Evolutionary conservation across 2,888 invertebrate species (phyloP).

Genomic region (Nymphalis urticae): DNA sequence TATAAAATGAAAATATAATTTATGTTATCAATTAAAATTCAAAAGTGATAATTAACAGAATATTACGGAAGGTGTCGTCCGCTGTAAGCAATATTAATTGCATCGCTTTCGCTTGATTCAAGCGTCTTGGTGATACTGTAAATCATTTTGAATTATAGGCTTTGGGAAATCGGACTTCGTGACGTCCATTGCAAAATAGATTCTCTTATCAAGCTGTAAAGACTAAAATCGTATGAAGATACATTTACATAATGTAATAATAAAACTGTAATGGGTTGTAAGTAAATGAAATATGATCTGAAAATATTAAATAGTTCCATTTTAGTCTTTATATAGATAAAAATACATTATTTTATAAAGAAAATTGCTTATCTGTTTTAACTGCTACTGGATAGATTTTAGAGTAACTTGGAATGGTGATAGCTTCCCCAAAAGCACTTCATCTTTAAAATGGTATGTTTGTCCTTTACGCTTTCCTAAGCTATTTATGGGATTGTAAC

Average conservation of each 20-base stretch:
- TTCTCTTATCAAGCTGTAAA: background rate
- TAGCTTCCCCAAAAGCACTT: too few species aligned
- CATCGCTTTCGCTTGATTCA: constrained; percentile 4
- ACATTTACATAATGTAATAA: background rate
- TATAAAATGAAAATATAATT: background rate
- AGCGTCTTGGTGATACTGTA: constrained; percentile 1
- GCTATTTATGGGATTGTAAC: too few species aligned
- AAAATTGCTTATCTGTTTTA: too few species aligned
- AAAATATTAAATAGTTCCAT: background rate
- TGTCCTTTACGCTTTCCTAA: too few species aligned
- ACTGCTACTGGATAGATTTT: too few species aligned
- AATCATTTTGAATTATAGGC: constrained; percentile 7
- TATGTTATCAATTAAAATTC: background rate
- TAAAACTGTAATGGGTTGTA: background rate
- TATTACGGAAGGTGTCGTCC: background rate
- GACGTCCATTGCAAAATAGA: background rate
- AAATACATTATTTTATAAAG: too few species aligned
- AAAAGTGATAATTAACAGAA: constrained; percentile 7
- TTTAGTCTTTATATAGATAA: too few species aligned
- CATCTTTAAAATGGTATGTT: too few species aligned
- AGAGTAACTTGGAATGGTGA: too few species aligned
- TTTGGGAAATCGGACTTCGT: background rate
- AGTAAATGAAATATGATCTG: background rate
- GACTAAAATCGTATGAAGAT: background rate
- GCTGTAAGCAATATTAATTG: constrained; percentile 6